Percentiles rank a stretch among this genome's conserved stretches.
Evolutionary conservation across 2,113 vertebrate species (phyloP).

Genomic region (Rhipidura dahli): DNA sequence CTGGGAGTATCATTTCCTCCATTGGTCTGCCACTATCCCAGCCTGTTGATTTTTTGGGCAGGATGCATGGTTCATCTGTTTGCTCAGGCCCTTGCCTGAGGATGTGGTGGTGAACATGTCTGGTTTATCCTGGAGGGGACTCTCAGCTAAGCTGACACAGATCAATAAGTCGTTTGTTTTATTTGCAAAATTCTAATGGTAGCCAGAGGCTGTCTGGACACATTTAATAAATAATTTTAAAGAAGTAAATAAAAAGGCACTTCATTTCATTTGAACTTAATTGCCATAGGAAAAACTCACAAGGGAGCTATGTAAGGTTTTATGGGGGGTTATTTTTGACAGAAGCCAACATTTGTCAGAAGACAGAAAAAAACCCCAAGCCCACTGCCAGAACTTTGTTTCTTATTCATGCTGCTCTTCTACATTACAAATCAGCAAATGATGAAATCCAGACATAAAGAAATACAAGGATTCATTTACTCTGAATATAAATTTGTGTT

Average conservation of each 20-base stretch:
- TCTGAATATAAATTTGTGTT: neutral
- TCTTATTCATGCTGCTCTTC: neutral
- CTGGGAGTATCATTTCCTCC: neutral
- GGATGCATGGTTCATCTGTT: neutral
- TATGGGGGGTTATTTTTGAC: neutral
- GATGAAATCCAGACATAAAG: slow-evolving; percentile 2
- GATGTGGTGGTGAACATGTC: neutral
- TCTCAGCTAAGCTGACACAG: neutral
- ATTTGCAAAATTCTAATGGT: neutral
- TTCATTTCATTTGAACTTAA: slow-evolving; percentile 9
- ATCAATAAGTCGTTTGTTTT: neutral
- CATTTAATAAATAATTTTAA: neutral
- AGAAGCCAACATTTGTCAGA: neutral
- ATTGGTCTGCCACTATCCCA: neutral
- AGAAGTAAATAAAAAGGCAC: neutral
- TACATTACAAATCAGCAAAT: neutral
- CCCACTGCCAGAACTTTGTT: neutral
- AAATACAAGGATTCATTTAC: neutral
- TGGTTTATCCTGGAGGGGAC: neutral
- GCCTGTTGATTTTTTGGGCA: neutral
- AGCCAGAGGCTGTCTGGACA: neutral
- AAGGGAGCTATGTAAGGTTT: neutral
- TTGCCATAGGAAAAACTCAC: neutral
- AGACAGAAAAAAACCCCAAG: neutral
- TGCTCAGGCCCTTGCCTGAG: neutral